Base-by-base conservation (phyloP, 2,888 invertebrate genomes). In the Eristalis arbustorum region DNA sequence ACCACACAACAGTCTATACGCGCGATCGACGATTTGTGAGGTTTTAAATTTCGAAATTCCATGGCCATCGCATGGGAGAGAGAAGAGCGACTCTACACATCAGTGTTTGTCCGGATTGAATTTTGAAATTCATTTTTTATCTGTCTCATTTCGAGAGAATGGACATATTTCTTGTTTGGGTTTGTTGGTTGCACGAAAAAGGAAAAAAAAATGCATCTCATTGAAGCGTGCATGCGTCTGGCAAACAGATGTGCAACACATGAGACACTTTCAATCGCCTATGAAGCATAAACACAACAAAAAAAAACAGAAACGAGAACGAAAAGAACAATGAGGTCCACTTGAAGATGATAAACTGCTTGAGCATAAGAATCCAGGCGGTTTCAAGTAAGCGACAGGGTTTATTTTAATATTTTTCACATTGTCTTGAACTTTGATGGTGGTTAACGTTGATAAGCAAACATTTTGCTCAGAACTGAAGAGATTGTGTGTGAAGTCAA, bases 231-330 rank as follows among this genome's bases (percentile, higher is more conserved):
- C 25, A 28, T 72, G 77, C 81, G 75, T 87, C 87, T 87, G 82
- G 83, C 83, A 75, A 59, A 73, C 87, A 87, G 69, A 83, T 87
- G 87, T 74, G 64, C 71, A 71, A 66, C 87, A 77, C 56, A 78
- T 78, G 71, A 75, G 69, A 63, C 37, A 69, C n/a, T 49, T 25
- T 11, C 59, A 11, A 25, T 14, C 25, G 71, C 62, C 63, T 57
- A 49, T 49, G 64, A 14, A 49, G 49, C 18, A 18, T 49, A 49
- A 49, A 49, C 49, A 49, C 5, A 8, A 18, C 0, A 31, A 4
- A 31, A 31, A 4, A 31, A 4, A 31, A 31, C 31, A 1, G 5
- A 6, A 25, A 25, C 3, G 3, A 25, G 25, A 25, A 25, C 3
- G 25, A 18, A 18, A 18, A 49, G 18, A 18, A 49, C 18, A 49